Conservation (phyloP, 2,888 invertebrate species). For the Pandemis heparana region DNA sequence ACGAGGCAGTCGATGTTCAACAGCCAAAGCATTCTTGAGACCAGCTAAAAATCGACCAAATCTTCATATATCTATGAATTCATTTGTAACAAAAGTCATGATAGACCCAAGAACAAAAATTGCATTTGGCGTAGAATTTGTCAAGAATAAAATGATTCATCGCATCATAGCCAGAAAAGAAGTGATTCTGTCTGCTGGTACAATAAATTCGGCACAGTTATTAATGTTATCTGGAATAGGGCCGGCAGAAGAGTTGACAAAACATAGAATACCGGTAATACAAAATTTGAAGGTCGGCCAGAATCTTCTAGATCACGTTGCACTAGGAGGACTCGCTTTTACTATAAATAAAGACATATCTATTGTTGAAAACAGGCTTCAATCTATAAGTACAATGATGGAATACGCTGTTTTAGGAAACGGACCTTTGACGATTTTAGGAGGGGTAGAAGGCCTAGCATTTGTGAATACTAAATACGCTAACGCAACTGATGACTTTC, state of each 20-base stretch:
- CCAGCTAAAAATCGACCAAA: constrained; percentile 93
- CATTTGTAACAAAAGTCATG: constrained; percentile 91
- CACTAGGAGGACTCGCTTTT: constrained; percentile 94
- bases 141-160: constrained; percentile 89
- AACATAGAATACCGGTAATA: constrained; percentile 91
- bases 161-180: constrained; percentile 93
- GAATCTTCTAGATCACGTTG: constrained; percentile 96
- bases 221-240: constrained; percentile 97
- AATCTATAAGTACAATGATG: constrained; percentile 92
- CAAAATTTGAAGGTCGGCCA: constrained; percentile 93
- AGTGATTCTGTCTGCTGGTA: constrained; percentile 95
- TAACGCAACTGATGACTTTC: constrained; percentile 92
- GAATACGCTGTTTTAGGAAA: constrained; percentile 94
- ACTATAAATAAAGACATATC: constrained; percentile 92
- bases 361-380: constrained; percentile 91
- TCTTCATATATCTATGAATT: constrained; percentile 93
- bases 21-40: constrained; percentile 94
- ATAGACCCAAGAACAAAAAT: constrained; percentile 90
- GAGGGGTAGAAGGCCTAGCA: constrained; percentile 95
- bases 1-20: constrained; percentile 94
- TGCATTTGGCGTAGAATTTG: constrained; percentile 93
- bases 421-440: constrained; percentile 94
- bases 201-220: constrained; percentile 97
- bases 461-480: constrained; percentile 95
- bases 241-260: constrained; percentile 89